These are phyloP conservation scores for Chlorops oryzae DNA, from an alignment of 1,140 invertebrate genomes.

Conservation along the genomic window DNA sequence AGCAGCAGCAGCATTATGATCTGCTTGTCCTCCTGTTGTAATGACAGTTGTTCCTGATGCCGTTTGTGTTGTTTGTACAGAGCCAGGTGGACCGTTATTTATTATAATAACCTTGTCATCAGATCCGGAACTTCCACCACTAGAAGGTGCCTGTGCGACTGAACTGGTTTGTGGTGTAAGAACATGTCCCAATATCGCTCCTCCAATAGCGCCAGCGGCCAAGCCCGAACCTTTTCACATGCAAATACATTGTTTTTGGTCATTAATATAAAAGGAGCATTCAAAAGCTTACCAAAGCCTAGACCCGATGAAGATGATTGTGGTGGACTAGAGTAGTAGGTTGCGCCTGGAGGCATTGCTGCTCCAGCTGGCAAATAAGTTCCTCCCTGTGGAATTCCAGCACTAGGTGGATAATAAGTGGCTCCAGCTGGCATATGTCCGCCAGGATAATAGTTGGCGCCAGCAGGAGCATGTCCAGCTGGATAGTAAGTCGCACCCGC, in stretches of 20 bases:
- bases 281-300: conserved; percentile 33
- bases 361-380: conserved; percentile 36
- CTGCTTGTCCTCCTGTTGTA: conserved; percentile 15
- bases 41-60: conserved; percentile 37
- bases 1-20: conserved; percentile 21
- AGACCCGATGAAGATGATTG: conserved; percentile 39
- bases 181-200: conserved; percentile 35
- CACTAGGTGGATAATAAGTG: conserved; percentile 23
- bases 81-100: conserved; percentile 36
- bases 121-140: conserved; percentile 19
- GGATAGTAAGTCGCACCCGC: conserved; percentile 17
- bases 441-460: conserved; percentile 32
- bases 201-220: conserved; percentile 35
- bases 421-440: conserved; percentile 24
- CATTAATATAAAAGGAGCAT: background rate
- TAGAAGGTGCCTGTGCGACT: conserved; percentile 20
- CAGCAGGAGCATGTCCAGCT: conserved; percentile 22
- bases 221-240: conserved; percentile 31
- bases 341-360: conserved; percentile 36
- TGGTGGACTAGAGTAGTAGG: conserved; percentile 30
- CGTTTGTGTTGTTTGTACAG: conserved; percentile 27
- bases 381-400: conserved; percentile 33
- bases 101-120: conserved; percentile 43
- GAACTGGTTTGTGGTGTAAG: conserved; percentile 30
- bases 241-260: conserved; percentile 5